Evolutionary conservation across 2,888 invertebrate species (phyloP).

Genomic region (Drosophila imparisetae): DNA sequence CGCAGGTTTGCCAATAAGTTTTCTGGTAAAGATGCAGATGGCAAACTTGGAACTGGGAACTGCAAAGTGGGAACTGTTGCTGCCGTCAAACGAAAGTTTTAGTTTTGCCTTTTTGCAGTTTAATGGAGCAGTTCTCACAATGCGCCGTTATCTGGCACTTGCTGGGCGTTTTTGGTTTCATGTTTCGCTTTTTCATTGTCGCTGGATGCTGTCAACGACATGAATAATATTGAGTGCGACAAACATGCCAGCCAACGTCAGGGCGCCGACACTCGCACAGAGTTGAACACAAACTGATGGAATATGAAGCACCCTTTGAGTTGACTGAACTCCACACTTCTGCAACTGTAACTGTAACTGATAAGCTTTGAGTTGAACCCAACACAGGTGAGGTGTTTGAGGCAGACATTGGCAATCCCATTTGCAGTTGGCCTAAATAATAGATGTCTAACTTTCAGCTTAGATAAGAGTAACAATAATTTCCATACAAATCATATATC

Average conservation of each 20-base stretch:
- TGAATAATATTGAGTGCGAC: conserved; percentile 60
- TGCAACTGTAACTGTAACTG: background rate
- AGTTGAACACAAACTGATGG: conserved; percentile 18
- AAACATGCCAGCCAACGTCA: conserved; percentile 29
- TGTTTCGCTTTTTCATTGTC: conserved; percentile 68
- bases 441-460: background rate
- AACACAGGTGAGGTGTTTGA: background rate
- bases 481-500: background rate
- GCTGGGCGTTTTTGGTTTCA: conserved; percentile 65
- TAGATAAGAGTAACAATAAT: background rate
- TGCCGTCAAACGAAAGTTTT: conserved; percentile 47
- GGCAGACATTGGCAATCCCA: background rate
- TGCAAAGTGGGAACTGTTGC: conserved; percentile 9
- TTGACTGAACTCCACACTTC: conserved; percentile 11
- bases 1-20: conserved; percentile 51
- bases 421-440: background rate
- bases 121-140: conserved; percentile 61
- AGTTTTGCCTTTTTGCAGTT: conserved; percentile 38
- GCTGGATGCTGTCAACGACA: conserved; percentile 66
- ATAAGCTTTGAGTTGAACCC: background rate
- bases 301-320: conserved; percentile 14
- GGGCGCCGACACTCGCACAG: background rate
- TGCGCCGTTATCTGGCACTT: conserved; percentile 69
- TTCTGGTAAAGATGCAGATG: conserved; percentile 22
- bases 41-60: conserved; percentile 1